A percentile compares a stretch with the other conserved stretches of the same genome.
Evolutionary conservation across 2,113 vertebrate genomes (phyloP).

Genomic region (Apodemus sylvaticus): DNA sequence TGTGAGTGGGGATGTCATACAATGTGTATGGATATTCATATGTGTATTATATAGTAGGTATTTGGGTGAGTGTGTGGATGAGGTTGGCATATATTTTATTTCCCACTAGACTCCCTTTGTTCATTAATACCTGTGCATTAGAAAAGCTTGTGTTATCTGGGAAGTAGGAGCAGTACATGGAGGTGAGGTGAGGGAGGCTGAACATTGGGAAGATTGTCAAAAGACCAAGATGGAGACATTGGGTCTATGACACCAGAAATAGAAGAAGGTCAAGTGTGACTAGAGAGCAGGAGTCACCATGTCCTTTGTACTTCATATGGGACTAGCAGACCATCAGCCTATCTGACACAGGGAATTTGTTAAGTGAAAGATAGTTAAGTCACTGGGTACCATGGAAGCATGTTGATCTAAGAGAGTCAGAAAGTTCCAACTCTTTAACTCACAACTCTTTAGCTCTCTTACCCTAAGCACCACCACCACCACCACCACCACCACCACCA

Average conservation of each 20-base stretch:
- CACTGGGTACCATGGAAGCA: not conserved
- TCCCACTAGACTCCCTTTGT: not conserved
- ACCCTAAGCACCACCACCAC: not conserved
- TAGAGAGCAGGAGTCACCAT: not conserved
- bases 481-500: not conserved
- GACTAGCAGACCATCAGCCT: not conserved
- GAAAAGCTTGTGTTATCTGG: not conserved
- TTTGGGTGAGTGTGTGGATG: not conserved
- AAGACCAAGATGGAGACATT: not conserved
- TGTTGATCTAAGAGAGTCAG: too few relatives aligned
- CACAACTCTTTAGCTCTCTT: not conserved
- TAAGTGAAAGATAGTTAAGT: too few relatives aligned
- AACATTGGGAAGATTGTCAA: not conserved
- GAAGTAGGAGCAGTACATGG: not conserved
- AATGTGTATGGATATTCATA: not conserved
- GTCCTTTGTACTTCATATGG: not conserved
- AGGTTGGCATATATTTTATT: not conserved
- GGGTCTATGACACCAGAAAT: fast-evolving
- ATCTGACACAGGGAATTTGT: too few relatives aligned
- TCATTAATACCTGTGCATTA: not conserved
- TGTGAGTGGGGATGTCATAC: not conserved
- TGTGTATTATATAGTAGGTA: not conserved
- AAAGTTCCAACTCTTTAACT: not conserved
- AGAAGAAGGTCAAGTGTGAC: not conserved
- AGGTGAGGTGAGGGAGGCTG: not conserved